Evolutionary conservation across 2,888 invertebrate genomes (phyloP), one percentile per base, ranked within the genome.

Genomic region (Dichetophora obliterata): DNA sequence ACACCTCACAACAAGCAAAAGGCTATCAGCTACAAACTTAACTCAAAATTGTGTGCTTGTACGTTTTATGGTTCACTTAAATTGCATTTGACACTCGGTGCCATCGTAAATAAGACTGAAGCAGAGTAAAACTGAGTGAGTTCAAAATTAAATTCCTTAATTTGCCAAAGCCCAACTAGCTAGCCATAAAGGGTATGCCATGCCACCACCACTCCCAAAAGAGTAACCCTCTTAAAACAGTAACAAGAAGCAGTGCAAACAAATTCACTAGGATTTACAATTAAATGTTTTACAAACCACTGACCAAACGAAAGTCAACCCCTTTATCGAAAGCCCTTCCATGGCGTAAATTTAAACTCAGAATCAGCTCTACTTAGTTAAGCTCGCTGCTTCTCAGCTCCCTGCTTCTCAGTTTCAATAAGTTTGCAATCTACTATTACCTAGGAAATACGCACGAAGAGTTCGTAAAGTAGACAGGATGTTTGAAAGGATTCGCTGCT

Each of bases 121-220:
- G 43, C 43, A 43, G 43, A 43, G 54, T 24, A 8, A 19, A 61
- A 22, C 61, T 24, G 27, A n/a, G 54, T 24, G 43, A 19, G 71
- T 37, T 84, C 83, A 83, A 84, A 85, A 85, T 85, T 83, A 85
- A 85, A 85, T 84, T 84, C 85, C 84, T 85, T 82, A 84, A 85
- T 84, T 84, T 85, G 61, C 24, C 48, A 48, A 54, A 54, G 37
- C n/a, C 8, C n/a, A 22, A 16, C 24, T 31, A 22, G 22, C 43
- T 66, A 43, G 34, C 3, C 11, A 14, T 1, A 48, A 27, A 24
- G 27, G 27, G 61, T 22, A 31, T 19, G 54, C 54, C 22, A 48
- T 43, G 37, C 37, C 37, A 37, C 8, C 37, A 37, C 19, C 37
- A 68, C 68, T 24, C 16, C 70, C 54, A 70, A 57, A 31, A 52